Conservation (phyloP, 2,113 vertebrate genomes). For the Scophthalmus maximus region DNA sequence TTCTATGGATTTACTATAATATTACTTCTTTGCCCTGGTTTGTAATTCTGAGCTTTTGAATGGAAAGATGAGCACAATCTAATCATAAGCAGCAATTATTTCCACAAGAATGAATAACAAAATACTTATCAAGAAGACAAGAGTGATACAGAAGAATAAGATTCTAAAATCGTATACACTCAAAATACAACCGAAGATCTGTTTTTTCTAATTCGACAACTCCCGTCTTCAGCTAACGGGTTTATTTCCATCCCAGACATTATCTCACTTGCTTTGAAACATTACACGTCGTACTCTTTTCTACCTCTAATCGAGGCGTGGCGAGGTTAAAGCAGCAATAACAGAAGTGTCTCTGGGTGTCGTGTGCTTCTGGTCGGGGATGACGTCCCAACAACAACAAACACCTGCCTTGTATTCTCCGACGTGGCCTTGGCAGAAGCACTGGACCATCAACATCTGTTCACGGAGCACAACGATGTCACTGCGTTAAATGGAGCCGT, state of each 20-base stretch:
- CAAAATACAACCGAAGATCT: not conserved
- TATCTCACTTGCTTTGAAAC: conserved; percentile 47
- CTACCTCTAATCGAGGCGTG: conserved; percentile 13
- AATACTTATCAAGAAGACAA: not conserved
- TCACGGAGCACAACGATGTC: conserved; percentile 41
- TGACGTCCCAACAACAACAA: conserved; percentile 22
- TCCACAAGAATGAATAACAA: too few relatives aligned
- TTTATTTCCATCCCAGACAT: conserved; percentile 19
- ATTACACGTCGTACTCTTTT: conserved; percentile 4
- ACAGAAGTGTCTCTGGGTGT: conserved; percentile 12
- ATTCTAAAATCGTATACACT: not conserved
- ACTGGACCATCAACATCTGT: conserved; percentile 56
- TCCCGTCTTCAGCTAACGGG: too few relatives aligned
- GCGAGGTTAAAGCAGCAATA: conserved; percentile 16
- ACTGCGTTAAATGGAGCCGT: conserved; percentile 38
- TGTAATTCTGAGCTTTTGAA: conserved; percentile 10
- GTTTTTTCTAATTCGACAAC: conserved; percentile 11
- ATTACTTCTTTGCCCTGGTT: conserved; percentile 19
- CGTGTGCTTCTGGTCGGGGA: not conserved
- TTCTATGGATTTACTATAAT: conserved; percentile 30
- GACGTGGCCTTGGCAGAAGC: conserved; percentile 21
- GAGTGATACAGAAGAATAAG: not conserved
- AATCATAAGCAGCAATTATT: too few relatives aligned
- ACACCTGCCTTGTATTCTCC: conserved; percentile 31
- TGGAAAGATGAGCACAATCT: not conserved